Conservation (phyloP, 2,113 vertebrate genomes). For the Parus major region DNA sequence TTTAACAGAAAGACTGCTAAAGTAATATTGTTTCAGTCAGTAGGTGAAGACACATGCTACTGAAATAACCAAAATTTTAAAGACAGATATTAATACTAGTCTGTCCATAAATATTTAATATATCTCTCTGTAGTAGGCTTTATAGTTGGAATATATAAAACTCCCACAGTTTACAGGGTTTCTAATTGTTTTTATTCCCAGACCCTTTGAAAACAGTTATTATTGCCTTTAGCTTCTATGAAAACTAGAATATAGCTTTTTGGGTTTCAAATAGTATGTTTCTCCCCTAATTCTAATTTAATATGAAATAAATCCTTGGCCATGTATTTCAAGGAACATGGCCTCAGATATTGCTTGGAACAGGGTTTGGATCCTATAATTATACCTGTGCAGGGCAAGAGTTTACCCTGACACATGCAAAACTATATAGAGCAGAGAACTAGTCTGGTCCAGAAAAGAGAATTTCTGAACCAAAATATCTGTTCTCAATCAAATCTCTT, state of each 20-base stretch:
- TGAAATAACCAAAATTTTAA: not conserved
- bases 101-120: not conserved
- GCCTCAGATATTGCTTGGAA: not conserved
- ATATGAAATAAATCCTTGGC: not conserved
- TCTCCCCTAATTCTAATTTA: not conserved
- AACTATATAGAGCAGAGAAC: not conserved
- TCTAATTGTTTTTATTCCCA: not conserved
- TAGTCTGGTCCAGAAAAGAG: not conserved
- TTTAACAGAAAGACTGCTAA: conserved; percentile 23
- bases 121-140: not conserved
- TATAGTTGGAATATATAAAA: not conserved
- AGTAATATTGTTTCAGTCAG: conserved; percentile 51
- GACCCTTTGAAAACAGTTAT: not conserved
- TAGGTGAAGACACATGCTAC: conserved; percentile 27
- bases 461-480: not conserved
- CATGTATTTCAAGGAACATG: not conserved
- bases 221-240: not conserved
- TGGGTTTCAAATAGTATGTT: not conserved
- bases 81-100: not conserved
- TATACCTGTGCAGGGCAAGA: not conserved
- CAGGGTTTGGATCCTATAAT: not conserved
- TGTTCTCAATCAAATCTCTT: not conserved
- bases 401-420: not conserved
- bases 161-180: not conserved
- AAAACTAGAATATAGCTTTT: not conserved